Evolutionary conservation across 2,797 vertebrate genomes (phyloP).

Genomic region (Chelidonichthys spinosus): DNA sequence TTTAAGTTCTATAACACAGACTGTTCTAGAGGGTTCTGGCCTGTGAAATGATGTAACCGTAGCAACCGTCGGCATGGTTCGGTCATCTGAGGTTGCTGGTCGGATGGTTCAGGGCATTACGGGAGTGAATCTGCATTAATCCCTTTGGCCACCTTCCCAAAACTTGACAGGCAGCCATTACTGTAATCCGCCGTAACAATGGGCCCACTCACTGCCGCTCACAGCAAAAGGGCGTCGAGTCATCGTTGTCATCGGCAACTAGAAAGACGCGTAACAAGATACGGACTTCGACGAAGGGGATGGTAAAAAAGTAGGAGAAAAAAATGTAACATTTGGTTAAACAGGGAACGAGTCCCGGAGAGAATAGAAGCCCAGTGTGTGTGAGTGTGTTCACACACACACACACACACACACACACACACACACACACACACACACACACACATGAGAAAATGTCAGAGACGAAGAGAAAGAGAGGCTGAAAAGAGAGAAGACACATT

Average conservation of each 20-base stretch:
- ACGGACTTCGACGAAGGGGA: not conserved
- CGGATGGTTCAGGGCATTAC: constrained; percentile 36
- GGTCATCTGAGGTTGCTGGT: constrained; percentile 39
- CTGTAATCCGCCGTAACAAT: constrained; percentile 61
- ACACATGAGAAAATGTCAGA: constrained; percentile 23
- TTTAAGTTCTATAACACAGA: not conserved
- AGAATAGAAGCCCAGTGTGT: constrained; percentile 19
- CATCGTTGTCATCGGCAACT: constrained; percentile 32
- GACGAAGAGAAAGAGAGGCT: not conserved
- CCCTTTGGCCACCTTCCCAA: constrained; percentile 57
- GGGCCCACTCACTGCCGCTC: constrained; percentile 45
- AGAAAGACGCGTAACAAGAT: constrained; percentile 11
- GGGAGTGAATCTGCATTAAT: constrained; percentile 61
- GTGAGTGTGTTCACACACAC: not conserved
- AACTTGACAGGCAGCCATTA: constrained; percentile 54
- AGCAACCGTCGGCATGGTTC: not conserved
- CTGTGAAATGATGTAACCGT: constrained; percentile 14
- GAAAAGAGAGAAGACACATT: constrained; percentile 9
- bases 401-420: too few species aligned
- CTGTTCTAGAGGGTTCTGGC: not conserved
- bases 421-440: too few species aligned
- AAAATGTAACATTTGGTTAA: too few species aligned
- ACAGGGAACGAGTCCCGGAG: not conserved
- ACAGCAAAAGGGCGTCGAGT: constrained; percentile 32
- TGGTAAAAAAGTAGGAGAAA: constrained; percentile 17